Evolutionary conservation across 2,797 vertebrate genomes (phyloP).

Genomic region (Lagorchestes hirsutus): DNA sequence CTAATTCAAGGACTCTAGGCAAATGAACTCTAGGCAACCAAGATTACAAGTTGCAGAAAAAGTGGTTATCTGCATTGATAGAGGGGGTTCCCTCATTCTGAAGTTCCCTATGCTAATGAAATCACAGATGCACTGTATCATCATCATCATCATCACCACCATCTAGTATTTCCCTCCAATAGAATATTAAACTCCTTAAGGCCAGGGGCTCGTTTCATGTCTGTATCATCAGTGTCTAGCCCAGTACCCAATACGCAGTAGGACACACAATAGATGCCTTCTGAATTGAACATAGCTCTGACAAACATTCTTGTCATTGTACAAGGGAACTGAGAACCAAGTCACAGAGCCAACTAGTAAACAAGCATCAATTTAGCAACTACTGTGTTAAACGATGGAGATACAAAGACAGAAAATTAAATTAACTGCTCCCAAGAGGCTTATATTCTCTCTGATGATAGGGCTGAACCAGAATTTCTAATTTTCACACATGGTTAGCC

Average conservation of each 20-base stretch:
- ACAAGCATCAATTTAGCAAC: background rate
- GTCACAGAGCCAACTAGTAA: background rate
- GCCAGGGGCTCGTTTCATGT: background rate
- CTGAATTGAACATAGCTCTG: background rate
- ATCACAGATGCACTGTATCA: background rate
- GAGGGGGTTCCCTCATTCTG: background rate
- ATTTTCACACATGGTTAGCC: background rate
- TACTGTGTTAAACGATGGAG: background rate
- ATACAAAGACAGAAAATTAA: background rate
- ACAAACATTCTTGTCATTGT: background rate
- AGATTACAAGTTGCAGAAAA: background rate
- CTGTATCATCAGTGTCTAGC: background rate
- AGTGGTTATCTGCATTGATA: background rate
- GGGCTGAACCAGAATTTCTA: conserved; percentile 36
- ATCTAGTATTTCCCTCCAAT: background rate
- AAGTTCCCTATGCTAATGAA: background rate
- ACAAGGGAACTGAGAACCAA: background rate
- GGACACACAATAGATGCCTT: background rate
- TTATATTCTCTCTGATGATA: background rate
- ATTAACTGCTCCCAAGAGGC: background rate
- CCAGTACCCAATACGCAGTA: background rate
- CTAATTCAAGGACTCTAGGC: background rate
- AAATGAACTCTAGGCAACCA: background rate
- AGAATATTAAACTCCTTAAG: background rate
- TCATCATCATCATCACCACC: background rate